These are phyloP conservation scores for Aporophyla nigra DNA, from an alignment of 2,888 invertebrate species.

Conservation along the genomic window DNA sequence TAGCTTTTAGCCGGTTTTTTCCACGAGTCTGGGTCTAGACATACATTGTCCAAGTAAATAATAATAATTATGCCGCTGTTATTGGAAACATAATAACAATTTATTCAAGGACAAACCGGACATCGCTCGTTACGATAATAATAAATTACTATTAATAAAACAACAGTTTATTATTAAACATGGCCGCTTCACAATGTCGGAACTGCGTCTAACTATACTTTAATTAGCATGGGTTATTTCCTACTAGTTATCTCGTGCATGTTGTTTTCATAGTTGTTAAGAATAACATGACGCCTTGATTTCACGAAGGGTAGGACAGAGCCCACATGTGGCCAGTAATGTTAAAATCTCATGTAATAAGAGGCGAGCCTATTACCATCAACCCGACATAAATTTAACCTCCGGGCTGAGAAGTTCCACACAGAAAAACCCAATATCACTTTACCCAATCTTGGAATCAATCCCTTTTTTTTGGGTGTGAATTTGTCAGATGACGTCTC, in stretches of 20 bases:
- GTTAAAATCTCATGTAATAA: too few species aligned
- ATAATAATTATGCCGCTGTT: too few species aligned
- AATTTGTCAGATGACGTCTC: too few species aligned
- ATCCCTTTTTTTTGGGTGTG: too few species aligned
- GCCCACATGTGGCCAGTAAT: too few species aligned
- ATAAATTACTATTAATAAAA: constrained; percentile 6
- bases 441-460: too few species aligned
- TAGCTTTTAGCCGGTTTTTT: background rate
- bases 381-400: too few species aligned
- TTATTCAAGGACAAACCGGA: constrained; percentile 10
- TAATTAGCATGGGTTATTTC: constrained; percentile 16
- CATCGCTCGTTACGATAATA: constrained; percentile 1
- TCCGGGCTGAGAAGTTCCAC: too few species aligned
- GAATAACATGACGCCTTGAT: too few species aligned
- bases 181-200: background rate
- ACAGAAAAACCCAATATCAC: too few species aligned
- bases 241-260: constrained; percentile 3
- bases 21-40: background rate
- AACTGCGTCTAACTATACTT: constrained; percentile 13
- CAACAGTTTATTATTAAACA: background rate
- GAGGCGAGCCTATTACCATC: too few species aligned
- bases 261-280: constrained; percentile 2
- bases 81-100: background rate
- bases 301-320: too few species aligned
- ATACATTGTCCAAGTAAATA: background rate